Conservation (phyloP, 2,888 invertebrate genomes). For the Hedychridium roseum region DNA sequence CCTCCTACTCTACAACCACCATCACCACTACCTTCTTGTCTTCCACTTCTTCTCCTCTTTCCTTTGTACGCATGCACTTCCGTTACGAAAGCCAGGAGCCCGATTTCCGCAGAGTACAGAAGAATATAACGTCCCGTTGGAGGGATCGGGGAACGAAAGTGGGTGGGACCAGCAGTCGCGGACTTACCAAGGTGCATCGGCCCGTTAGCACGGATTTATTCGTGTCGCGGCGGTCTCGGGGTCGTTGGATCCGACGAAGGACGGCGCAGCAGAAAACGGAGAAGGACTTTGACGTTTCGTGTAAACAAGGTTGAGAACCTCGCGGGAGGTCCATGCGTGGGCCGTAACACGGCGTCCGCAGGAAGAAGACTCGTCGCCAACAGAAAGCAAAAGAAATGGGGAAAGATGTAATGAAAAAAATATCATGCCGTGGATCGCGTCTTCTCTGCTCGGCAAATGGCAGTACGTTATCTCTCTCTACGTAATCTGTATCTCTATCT, state of each 20-base stretch:
- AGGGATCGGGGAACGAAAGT: constrained; percentile 8
- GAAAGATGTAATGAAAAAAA: too few relatives aligned
- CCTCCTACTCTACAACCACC: constrained; percentile 13
- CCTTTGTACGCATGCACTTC: constrained; percentile 12
- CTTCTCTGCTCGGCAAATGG: too few relatives aligned
- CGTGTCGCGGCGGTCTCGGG: constrained; percentile 32
- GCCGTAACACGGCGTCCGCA: too few relatives aligned
- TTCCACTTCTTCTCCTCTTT: constrained; percentile 3
- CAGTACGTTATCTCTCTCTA: too few relatives aligned
- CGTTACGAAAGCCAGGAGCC: neutral
- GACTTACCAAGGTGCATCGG: constrained; percentile 25
- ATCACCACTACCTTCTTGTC: constrained; percentile 10
- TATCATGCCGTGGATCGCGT: too few relatives aligned
- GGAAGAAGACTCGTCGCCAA: too few relatives aligned
- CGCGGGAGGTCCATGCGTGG: constrained; percentile 40
- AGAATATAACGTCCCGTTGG: neutral
- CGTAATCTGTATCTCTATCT: too few relatives aligned
- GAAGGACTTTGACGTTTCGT: constrained; percentile 40
- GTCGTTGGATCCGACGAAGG: constrained; percentile 31
- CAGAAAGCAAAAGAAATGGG: too few relatives aligned
- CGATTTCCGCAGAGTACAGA: neutral
- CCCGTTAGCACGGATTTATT: constrained; percentile 39
- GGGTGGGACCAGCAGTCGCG: constrained; percentile 12
- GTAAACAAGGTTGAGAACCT: constrained; percentile 55
- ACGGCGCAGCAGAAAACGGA: constrained; percentile 12